A percentile compares a stretch with the other conserved stretches of the same genome.
These are phyloP conservation scores for Platycercus adscitus DNA, from an alignment of 2,113 vertebrate species.

Conservation along the genomic window DNA sequence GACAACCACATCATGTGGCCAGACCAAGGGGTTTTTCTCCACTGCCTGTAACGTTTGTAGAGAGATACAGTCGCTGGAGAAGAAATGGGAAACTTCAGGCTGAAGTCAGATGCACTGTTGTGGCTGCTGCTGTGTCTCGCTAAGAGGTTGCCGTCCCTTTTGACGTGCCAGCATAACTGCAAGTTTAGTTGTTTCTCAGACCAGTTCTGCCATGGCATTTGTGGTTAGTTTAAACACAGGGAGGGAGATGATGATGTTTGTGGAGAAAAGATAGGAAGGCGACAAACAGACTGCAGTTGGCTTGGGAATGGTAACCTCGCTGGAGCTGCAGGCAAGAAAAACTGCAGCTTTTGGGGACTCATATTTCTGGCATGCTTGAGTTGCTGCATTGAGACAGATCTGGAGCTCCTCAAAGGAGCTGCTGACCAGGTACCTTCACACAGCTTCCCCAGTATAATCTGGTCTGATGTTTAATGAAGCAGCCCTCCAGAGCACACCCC, in stretches of 20 bases:
- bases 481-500: neutral
- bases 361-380: neutral
- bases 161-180: neutral
- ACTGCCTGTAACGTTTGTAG: neutral
- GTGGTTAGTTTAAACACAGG: neutral
- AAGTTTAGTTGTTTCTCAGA: neutral
- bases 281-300: neutral
- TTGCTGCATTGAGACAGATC: neutral
- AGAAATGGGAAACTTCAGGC: neutral
- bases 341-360: neutral
- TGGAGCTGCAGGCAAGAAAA: neutral
- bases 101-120: neutral
- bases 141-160: neutral
- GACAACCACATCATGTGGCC: neutral
- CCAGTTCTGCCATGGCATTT: slow-evolving; percentile 21
- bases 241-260: slow-evolving; percentile 1
- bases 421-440: neutral
- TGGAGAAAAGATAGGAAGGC: neutral
- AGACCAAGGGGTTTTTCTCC: neutral
- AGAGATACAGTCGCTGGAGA: neutral
- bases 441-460: neutral
- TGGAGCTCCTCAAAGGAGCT: neutral
- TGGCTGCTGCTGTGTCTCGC: neutral
- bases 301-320: neutral
- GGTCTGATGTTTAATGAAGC: fast-evolving